phyloP scores from a whole-genome alignment of 2,888 invertebrate genomes.

The Cephus spinipes region DNA sequence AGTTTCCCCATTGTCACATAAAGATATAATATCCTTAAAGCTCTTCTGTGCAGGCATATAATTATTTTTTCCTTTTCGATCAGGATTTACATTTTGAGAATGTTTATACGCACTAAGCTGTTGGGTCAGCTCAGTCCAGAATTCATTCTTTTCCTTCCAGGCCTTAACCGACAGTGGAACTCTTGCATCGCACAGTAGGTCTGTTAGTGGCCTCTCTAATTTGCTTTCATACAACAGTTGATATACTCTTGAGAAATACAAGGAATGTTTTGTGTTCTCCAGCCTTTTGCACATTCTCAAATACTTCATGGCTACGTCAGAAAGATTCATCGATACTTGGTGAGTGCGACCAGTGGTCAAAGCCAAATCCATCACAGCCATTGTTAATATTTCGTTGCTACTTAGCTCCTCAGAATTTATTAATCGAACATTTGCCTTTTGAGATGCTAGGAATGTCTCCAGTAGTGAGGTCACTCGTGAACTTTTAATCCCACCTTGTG shows the following conservation, averaged over 20 bases:
- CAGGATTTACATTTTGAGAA: constrained; percentile 23
- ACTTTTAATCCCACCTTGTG: constrained; percentile 54
- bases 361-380: constrained; percentile 58
- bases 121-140: constrained; percentile 47
- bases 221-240: constrained; percentile 46
- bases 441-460: constrained; percentile 60
- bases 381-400: constrained; percentile 47
- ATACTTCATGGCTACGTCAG: constrained; percentile 57
- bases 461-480: constrained; percentile 54
- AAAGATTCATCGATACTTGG: constrained; percentile 48
- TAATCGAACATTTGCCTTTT: constrained; percentile 46
- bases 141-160: constrained; percentile 43
- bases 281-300: constrained; percentile 43
- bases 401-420: constrained; percentile 32
- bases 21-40: constrained; percentile 37
- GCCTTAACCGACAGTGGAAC: constrained; percentile 46
- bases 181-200: constrained; percentile 47
- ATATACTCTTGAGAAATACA: constrained; percentile 46
- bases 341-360: constrained; percentile 48
- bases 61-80: not conserved
- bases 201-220: constrained; percentile 32
- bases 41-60: constrained; percentile 26
- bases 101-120: constrained; percentile 29
- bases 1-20: constrained; percentile 38
- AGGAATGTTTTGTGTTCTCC: constrained; percentile 38